Evolutionary conservation across 1,140 invertebrate genomes (phyloP).

Genomic region (Octopus sinensis): DNA sequence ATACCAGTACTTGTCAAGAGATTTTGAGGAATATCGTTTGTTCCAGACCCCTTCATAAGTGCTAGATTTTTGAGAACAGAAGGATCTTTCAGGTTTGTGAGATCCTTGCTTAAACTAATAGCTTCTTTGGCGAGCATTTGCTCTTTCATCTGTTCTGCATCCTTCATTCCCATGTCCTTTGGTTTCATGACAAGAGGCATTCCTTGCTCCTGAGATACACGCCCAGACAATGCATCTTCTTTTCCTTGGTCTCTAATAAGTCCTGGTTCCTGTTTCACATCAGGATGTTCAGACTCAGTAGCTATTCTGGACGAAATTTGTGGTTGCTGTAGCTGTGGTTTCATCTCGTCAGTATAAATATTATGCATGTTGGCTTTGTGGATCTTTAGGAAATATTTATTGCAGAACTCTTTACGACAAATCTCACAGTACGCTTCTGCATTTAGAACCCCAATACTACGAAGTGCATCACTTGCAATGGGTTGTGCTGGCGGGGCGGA

Average conservation of each 20-base stretch:
- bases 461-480: slow-evolving; percentile 30
- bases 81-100: background rate
- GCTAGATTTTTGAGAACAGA: background rate
- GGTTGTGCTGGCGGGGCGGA: slow-evolving; percentile 17
- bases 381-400: slow-evolving; percentile 65
- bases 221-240: background rate
- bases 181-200: background rate
- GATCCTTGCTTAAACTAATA: background rate
- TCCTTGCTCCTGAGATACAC: background rate
- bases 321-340: background rate
- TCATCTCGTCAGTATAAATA: slow-evolving; percentile 37
- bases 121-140: background rate
- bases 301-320: slow-evolving; percentile 8
- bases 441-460: slow-evolving; percentile 41
- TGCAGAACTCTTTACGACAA: slow-evolving; percentile 93
- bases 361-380: slow-evolving; percentile 67
- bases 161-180: slow-evolving; percentile 3
- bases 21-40: slow-evolving; percentile 1
- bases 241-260: background rate
- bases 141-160: background rate
- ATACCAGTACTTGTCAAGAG: background rate
- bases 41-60: slow-evolving; percentile 8
- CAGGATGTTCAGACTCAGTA: background rate
- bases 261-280: background rate
- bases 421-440: slow-evolving; percentile 78